phyloP scores from a whole-genome alignment of 2,888 invertebrate species.

The Andrena chrysosceles region DNA sequence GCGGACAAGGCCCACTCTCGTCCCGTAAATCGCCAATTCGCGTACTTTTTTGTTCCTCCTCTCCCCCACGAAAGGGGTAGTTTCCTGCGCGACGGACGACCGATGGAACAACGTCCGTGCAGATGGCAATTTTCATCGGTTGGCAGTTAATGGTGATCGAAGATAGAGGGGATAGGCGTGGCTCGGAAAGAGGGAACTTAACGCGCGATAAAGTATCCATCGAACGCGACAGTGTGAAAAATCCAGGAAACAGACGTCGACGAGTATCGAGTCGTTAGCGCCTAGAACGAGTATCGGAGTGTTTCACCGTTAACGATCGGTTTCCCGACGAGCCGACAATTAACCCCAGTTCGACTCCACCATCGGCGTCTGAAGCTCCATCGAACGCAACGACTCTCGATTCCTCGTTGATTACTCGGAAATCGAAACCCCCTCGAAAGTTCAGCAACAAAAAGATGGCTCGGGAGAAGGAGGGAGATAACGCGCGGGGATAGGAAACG shows the following conservation, averaged over 20 bases:
- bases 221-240: constrained; percentile 6
- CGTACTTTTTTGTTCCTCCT: not conserved
- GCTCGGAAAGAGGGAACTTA: not conserved
- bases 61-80: not conserved
- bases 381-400: constrained; percentile 26
- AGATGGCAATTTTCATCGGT: not conserved
- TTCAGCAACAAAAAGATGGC: constrained; percentile 44
- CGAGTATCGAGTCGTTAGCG: constrained; percentile 25
- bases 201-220: constrained; percentile 21
- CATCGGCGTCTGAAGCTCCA: not conserved
- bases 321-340: constrained; percentile 38
- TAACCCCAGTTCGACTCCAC: constrained; percentile 18
- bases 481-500: constrained; percentile 11
- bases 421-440: constrained; percentile 57
- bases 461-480: constrained; percentile 20
- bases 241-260: constrained; percentile 15
- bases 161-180: not conserved
- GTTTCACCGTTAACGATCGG: constrained; percentile 46
- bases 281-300: constrained; percentile 25
- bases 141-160: not conserved
- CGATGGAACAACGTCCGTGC: not conserved
- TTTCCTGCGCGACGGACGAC: not conserved
- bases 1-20: not conserved
- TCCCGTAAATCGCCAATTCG: constrained; percentile 8
- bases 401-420: constrained; percentile 64